phyloP scores from a whole-genome alignment of 1,140 invertebrate species.

The Cydia splendana region DNA sequence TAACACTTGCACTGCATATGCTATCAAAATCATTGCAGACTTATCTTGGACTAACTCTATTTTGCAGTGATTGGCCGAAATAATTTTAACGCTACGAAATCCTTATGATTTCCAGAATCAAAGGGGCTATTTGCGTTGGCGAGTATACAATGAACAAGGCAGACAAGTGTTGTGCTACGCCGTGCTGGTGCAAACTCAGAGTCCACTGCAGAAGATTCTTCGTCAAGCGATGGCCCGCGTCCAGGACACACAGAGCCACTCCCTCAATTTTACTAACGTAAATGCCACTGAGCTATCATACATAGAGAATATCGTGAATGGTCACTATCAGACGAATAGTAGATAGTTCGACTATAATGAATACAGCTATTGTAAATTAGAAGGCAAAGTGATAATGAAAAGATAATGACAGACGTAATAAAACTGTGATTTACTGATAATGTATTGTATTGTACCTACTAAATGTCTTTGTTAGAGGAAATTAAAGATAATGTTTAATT shows the following conservation, averaged over 20 bases:
- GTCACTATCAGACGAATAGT: not conserved
- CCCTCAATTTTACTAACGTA: not conserved
- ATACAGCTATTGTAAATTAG: not conserved
- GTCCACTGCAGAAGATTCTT: conserved; percentile 50
- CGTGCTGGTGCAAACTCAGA: conserved; percentile 66
- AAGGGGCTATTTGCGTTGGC: conserved; percentile 61
- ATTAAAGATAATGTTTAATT: not conserved
- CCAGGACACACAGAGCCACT: not conserved
- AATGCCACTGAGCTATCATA: conserved; percentile 4
- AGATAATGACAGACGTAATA: conserved; percentile 9
- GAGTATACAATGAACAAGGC: conserved; percentile 57
- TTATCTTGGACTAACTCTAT: not conserved
- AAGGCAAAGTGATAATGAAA: not conserved
- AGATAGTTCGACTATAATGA: not conserved
- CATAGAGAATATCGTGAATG: not conserved
- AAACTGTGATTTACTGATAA: conserved; percentile 13
- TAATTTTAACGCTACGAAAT: not conserved
- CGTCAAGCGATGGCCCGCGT: conserved; percentile 23
- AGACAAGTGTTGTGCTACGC: conserved; percentile 60
- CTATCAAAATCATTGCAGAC: too few relatives aligned
- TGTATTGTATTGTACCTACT: not conserved
- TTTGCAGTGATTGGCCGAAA: not conserved
- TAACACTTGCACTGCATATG: too few relatives aligned
- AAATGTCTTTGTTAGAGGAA: not conserved
- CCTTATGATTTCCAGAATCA: conserved; percentile 53